Percentiles rank a stretch among this genome's conserved stretches.
Conservation (phyloP, 1,140 invertebrate genomes). For the Atta cephalotes region DNA sequence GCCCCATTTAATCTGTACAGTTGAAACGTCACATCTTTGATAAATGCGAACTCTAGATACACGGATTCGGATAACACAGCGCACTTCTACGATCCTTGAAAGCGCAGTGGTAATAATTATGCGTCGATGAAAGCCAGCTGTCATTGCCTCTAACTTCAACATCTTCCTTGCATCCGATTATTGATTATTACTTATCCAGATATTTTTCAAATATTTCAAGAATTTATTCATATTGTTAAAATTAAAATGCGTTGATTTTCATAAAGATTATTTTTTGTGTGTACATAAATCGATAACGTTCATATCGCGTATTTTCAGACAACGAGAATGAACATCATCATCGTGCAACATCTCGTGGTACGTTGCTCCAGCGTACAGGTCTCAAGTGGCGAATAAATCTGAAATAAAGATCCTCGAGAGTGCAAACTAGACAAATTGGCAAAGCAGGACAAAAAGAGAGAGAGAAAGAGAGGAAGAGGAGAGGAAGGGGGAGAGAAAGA, state of each 20-base stretch:
- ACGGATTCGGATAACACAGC: constrained; percentile 10
- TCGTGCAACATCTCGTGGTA: constrained; percentile 37
- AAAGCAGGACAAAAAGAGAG: constrained; percentile 19
- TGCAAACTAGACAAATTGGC: constrained; percentile 66
- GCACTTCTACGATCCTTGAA: constrained; percentile 39
- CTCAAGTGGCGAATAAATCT: constrained; percentile 58
- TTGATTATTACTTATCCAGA: background rate
- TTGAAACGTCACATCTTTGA: constrained; percentile 63
- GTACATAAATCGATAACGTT: constrained; percentile 12
- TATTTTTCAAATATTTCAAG: background rate
- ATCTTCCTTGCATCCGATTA: background rate
- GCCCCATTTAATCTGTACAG: constrained; percentile 64
- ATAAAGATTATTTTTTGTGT: background rate
- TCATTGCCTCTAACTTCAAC: background rate
- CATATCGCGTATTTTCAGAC: background rate
- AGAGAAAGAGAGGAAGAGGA: background rate
- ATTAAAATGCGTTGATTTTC: background rate
- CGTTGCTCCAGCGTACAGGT: background rate
- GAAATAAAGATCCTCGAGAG: constrained; percentile 64
- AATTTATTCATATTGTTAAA: background rate
- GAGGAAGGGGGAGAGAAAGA: no score
- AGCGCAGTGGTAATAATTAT: constrained; percentile 36
- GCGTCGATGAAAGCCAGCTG: constrained; percentile 33
- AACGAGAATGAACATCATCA: constrained; percentile 3
- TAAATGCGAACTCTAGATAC: constrained; percentile 59